Base-by-base conservation (phyloP, 2,113 vertebrate species). In the Vulpes lagopus region DNA sequence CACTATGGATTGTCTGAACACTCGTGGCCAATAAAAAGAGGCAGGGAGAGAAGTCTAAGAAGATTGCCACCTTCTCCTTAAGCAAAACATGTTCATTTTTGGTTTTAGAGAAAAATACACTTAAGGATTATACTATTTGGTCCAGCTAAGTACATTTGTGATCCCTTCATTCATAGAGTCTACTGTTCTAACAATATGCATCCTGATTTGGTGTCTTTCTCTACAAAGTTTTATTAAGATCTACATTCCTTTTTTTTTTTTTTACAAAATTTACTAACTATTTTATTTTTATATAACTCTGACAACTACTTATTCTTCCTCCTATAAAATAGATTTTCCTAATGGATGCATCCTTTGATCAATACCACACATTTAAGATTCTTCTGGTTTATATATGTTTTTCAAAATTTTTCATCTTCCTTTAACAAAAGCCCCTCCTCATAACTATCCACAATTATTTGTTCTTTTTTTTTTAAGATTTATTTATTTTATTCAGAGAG, bases 281-380 rank as follows among this genome's bases (percentile, higher is more conserved):
- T 83, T 92, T 55, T 73, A 55, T 95, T 90, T 94, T 49, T 60
- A 89, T 88, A 12, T 69, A 88, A 57, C 1, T 82, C 7, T 94
- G 62, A 65, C 43, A 87, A 3, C 32, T 82, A 2, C 4, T 9
- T 14, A 8, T 43, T 43, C 43, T 0, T 60, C 11, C 32, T 71
- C 12, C 49, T 84, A 55, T 32, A 84, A 95, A 59, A 35, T n/a
- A 85, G 23, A 6, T 30, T 89, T 76, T 12, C 78, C 57, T 14
- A 81, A 23, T 76, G 11, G 38, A 76, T 51, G 74, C 22, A 5
- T 92, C 32, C 73, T 78, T 53, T 55, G 22, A 59, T 91, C 67
- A 90, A 71, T 43, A 60, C 5, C 23, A 32, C 8, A 53, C 11
- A 69, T 3, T 85, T 73, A 91, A 59, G 8, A 20, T 88, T 60